Conservation (phyloP, 1,140 invertebrate species). For the Drosophila sp. region DNA sequence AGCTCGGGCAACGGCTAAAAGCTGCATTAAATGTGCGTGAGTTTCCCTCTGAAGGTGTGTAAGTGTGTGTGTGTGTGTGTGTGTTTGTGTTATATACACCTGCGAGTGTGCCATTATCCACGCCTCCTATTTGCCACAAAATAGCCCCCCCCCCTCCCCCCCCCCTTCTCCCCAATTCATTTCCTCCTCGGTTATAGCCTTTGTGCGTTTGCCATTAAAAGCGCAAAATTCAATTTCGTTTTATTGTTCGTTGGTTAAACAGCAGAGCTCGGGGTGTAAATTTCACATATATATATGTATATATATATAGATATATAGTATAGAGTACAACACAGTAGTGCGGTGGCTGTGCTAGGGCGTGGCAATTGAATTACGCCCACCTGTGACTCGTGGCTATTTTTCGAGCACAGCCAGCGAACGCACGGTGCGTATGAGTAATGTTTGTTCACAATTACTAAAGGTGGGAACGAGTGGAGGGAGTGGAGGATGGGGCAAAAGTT, state of each 20-base stretch:
- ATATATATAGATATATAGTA: too few relatives aligned
- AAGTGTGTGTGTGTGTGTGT: constrained; percentile 12
- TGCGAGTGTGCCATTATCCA: constrained; percentile 30
- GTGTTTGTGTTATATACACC: constrained; percentile 37
- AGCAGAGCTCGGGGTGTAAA: constrained; percentile 47
- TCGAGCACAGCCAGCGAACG: constrained; percentile 20
- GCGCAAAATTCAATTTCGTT: constrained; percentile 82
- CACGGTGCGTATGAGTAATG: constrained; percentile 61
- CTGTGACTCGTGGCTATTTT: constrained; percentile 65
- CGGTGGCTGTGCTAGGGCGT: constrained; percentile 42
- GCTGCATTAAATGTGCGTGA: constrained; percentile 37
- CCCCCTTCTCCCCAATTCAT: background rate
- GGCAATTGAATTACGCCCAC: constrained; percentile 73
- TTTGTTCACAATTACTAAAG: constrained; percentile 35
- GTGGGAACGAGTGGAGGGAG: too few relatives aligned
- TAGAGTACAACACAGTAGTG: background rate
- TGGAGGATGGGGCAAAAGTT: constrained; percentile 9
- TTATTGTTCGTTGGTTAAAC: constrained; percentile 81
- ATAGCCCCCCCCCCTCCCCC: background rate
- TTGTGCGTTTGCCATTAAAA: constrained; percentile 79
- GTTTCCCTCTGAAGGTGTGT: constrained; percentile 9
- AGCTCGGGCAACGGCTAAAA: constrained; percentile 36
- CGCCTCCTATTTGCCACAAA: background rate
- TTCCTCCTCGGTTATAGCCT: constrained; percentile 51
- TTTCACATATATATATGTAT: constrained; percentile 28